These are phyloP conservation scores for Drosophila macrothrix DNA, from an alignment of 2,888 invertebrate genomes.

Conservation along the genomic window DNA sequence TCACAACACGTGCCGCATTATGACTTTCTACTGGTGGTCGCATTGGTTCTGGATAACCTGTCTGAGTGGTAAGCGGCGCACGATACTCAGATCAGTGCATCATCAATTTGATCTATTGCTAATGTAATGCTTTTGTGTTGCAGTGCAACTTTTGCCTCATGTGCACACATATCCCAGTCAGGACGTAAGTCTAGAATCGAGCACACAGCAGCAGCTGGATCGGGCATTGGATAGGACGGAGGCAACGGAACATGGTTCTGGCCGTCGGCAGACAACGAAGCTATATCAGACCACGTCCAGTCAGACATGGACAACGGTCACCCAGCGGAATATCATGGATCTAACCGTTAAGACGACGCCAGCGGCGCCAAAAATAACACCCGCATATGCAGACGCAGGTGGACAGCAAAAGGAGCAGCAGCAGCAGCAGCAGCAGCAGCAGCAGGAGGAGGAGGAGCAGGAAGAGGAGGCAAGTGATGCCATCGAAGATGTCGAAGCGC, in stretches of 20 bases:
- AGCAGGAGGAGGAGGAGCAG: neutral
- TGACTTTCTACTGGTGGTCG: slow-evolving; percentile 95
- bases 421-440: neutral
- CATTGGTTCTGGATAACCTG: slow-evolving; percentile 94
- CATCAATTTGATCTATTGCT: neutral
- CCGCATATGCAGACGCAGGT: slow-evolving; percentile 7
- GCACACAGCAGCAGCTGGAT: slow-evolving; percentile 40
- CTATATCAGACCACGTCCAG: slow-evolving; percentile 75
- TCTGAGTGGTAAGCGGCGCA: slow-evolving; percentile 67
- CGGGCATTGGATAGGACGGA: slow-evolving; percentile 20
- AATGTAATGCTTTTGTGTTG: neutral
- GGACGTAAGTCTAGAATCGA: slow-evolving; percentile 64
- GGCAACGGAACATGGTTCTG: neutral
- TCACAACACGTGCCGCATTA: slow-evolving; percentile 85
- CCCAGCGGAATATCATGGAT: slow-evolving; percentile 66
- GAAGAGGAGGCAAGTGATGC: slow-evolving; percentile 1
- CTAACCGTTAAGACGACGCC: slow-evolving; percentile 51
- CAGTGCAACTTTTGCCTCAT: slow-evolving; percentile 56
- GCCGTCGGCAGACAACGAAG: slow-evolving; percentile 59
- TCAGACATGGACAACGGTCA: slow-evolving; percentile 69
- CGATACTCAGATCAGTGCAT: too few relatives aligned
- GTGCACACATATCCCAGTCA: slow-evolving; percentile 82
- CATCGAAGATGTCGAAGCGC: slow-evolving; percentile 19
- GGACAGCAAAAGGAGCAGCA: neutral
- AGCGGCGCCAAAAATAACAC: slow-evolving; percentile 10